phyloP scores from a whole-genome alignment of 2,888 invertebrate species.

The Laspeyria flexula region DNA sequence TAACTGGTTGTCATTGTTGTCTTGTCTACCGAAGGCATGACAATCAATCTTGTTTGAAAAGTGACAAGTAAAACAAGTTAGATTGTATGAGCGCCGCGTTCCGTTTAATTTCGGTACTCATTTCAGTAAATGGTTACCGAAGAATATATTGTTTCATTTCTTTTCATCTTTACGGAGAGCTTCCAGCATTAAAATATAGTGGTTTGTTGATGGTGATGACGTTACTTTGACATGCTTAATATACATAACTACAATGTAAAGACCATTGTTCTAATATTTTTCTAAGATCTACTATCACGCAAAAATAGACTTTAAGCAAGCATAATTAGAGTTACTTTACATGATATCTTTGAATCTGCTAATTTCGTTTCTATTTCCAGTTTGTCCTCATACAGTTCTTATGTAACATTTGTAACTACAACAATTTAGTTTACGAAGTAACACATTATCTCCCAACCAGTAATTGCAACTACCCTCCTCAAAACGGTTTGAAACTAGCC shows the following conservation, averaged over 20 bases:
- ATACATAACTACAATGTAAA: no score
- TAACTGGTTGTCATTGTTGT: slow-evolving; percentile 13
- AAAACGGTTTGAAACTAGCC: slow-evolving; percentile 14
- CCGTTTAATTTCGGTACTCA: slow-evolving; percentile 9
- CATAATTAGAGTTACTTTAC: neutral
- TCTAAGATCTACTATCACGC: no score
- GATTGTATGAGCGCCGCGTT: slow-evolving; percentile 20
- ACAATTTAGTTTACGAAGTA: neutral
- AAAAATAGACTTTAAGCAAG: no score
- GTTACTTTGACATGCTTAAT: no score
- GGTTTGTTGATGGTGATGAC: no score
- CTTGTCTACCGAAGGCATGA: slow-evolving; percentile 11
- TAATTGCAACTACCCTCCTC: slow-evolving; percentile 8
- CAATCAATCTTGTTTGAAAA: slow-evolving; percentile 21
- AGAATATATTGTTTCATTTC: no score
- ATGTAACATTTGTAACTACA: neutral
- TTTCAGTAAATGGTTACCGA: neutral
- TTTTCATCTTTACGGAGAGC: no score
- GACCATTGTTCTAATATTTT: no score
- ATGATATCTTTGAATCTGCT: neutral
- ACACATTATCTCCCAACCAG: slow-evolving; percentile 1
- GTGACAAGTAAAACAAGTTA: slow-evolving; percentile 13
- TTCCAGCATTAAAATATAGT: no score
- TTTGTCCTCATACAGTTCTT: neutral
- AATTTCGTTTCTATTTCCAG: neutral